Evolutionary conservation across 2,888 invertebrate species (phyloP), one percentile per base, ranked within the genome.

Genomic region (Drosophila birchii): DNA sequence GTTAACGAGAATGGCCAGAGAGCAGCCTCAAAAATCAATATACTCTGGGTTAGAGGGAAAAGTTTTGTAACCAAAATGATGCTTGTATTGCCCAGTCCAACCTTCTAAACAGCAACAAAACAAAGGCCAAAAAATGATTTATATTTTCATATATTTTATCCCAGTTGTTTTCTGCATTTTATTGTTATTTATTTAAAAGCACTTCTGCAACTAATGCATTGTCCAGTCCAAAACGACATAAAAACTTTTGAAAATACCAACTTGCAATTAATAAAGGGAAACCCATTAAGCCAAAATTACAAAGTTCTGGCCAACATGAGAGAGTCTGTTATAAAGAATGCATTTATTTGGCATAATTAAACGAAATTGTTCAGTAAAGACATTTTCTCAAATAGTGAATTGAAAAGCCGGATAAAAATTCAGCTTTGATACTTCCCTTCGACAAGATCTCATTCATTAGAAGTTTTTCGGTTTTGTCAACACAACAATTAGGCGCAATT

Each of bases 401-500:
- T 5, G 26, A 63, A 64, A 34, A 7, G 7, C 14, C n/a, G 23
- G 26, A 29, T 41, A 11, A 14, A 32, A 59, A 41, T 34, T 7
- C 23, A 8, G 38, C 54, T 54, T 54, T 59, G 53, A 59, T 55
- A 18, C 29, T 43, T 29, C 9, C 34, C 5, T 63, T 67, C 20
- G 20, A 43, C 14, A 36, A 23, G 43, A 14, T 29, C 62, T 29
- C 43, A 54, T 75, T 67, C 78, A 69, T 58, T 75, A 67, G 73
- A 57, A 70, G 76, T 73, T 66, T 62, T 76, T 68, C 55, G 70
- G 64, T 67, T 61, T 64, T 88, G 74, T 86, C 84, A 83, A 83
- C 88, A 76, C 60, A 68, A 67, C 81, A 84, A 84, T 84, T 84
- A 84, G 71, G 75, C 59, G 73, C 77, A 81, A 88, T 86, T 86